Conservation (phyloP, 2,888 invertebrate species). For the Thereva unica region DNA sequence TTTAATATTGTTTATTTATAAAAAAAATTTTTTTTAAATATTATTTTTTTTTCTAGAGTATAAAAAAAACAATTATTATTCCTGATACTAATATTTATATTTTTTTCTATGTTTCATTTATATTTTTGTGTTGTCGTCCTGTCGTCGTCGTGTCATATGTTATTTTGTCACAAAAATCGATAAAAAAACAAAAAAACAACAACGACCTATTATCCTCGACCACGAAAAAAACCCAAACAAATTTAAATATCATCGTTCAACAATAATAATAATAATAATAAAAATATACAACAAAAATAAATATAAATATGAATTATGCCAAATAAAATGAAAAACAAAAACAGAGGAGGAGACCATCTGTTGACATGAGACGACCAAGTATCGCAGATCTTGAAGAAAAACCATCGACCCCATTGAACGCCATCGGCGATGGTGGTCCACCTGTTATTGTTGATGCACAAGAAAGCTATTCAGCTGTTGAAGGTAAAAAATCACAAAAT, state of each 20-base stretch:
- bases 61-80: too few relatives aligned
- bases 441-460: conserved; percentile 91
- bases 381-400: conserved; percentile 87
- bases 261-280: too few relatives aligned
- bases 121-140: too few relatives aligned
- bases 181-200: too few relatives aligned
- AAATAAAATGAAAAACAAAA: conserved; percentile 39
- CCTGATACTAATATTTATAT: neutral
- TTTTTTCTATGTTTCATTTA: conserved; percentile 19
- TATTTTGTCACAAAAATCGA: too few relatives aligned
- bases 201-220: too few relatives aligned
- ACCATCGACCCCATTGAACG: conserved; percentile 84
- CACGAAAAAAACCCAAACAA: neutral
- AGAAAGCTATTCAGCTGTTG: conserved; percentile 94
- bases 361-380: conserved; percentile 88
- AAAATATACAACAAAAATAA: too few relatives aligned
- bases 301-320: conserved; percentile 16
- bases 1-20: neutral
- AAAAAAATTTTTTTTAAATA: neutral
- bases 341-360: conserved; percentile 83
- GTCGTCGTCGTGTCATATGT: too few relatives aligned
- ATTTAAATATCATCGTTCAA: conserved; percentile 4
- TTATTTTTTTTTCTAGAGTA: too few relatives aligned
- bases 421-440: conserved; percentile 79
- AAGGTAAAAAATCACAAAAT: conserved; percentile 71